phyloP scores from a whole-genome alignment of 1,140 invertebrate species.

The Cyclina sinensis region DNA sequence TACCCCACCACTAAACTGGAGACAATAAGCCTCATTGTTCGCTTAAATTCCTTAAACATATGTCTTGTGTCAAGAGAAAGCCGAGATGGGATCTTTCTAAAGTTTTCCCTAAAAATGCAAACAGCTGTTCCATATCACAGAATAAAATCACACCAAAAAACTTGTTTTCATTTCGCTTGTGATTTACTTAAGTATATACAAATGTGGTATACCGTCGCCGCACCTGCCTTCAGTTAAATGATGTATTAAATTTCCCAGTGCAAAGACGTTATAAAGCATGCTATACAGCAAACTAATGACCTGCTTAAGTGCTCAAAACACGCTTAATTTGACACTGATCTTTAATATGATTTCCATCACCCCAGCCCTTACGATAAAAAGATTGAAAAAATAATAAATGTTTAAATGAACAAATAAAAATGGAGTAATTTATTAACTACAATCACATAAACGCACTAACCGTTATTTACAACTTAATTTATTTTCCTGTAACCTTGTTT shows the following conservation, averaged over 20 bases:
- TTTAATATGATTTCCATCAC: no score
- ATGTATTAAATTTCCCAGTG: conserved; percentile 17
- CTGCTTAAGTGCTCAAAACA: neutral
- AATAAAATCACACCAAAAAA: conserved; percentile 5
- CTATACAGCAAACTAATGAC: neutral
- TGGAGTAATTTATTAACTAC: no score
- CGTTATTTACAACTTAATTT: no score
- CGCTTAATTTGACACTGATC: neutral
- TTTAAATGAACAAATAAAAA: no score
- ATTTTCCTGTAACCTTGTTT: no score
- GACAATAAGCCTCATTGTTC: conserved; percentile 25
- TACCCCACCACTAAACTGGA: neutral
- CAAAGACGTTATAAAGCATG: neutral
- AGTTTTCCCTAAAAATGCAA: conserved; percentile 16
- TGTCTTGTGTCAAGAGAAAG: conserved; percentile 3
- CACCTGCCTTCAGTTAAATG: conserved; percentile 18
- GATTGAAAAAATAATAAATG: no score
- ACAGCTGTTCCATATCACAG: conserved; percentile 21
- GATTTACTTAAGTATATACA: neutral
- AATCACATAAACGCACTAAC: no score
- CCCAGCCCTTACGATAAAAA: no score
- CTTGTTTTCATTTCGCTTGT: neutral
- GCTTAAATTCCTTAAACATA: neutral
- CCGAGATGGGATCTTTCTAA: neutral
- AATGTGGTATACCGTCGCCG: neutral